Evolutionary conservation across 2,113 vertebrate species (phyloP).

Genomic region (Alligator sinensis): DNA sequence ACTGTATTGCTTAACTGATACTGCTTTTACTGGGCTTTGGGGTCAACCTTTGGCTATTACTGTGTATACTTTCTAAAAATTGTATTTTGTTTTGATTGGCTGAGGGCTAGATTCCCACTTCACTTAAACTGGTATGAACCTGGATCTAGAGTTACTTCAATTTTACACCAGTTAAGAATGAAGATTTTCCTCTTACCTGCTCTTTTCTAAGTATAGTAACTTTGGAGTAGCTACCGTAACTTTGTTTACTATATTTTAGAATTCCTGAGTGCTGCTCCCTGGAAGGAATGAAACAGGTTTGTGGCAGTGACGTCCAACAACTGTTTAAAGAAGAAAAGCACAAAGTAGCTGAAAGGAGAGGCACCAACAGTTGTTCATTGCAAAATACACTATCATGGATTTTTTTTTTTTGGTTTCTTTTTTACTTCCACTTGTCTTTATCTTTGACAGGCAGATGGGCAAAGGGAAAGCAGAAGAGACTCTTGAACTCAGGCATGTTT

Average conservation of each 20-base stretch:
- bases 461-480: not conserved
- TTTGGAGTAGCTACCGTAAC: too few relatives aligned
- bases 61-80: not conserved
- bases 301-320: too few relatives aligned
- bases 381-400: slow-evolving; percentile 12
- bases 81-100: not conserved
- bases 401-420: not conserved
- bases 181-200: too few relatives aligned
- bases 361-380: not conserved
- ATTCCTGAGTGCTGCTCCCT: too few relatives aligned
- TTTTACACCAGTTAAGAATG: not conserved
- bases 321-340: too few relatives aligned
- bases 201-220: too few relatives aligned
- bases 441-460: slow-evolving; percentile 59
- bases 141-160: not conserved
- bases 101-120: not conserved
- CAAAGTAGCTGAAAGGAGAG: slow-evolving; percentile 5
- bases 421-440: slow-evolving; percentile 24
- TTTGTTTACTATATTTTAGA: too few relatives aligned
- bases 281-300: too few relatives aligned
- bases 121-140: not conserved
- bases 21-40: not conserved
- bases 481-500: slow-evolving; percentile 32
- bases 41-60: not conserved
- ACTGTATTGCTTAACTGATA: not conserved